Percentiles rank a stretch among this genome's conserved stretches.
These are phyloP conservation scores for Alethe diademata DNA, from an alignment of 2,113 vertebrate species.

Conservation along the genomic window DNA sequence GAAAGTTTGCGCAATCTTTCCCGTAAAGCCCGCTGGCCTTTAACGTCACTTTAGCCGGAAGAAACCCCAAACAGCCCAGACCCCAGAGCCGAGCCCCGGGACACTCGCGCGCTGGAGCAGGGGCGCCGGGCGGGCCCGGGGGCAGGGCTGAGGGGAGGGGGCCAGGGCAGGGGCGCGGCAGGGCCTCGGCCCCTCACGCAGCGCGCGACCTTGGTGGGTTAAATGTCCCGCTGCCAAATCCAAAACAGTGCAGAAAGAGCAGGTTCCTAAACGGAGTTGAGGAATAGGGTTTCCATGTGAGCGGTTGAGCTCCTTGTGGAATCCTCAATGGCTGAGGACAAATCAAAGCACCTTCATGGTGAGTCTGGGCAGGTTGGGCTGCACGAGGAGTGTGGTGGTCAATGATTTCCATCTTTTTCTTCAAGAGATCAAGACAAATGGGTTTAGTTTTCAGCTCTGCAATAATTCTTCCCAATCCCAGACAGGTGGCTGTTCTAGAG, in stretches of 20 bases:
- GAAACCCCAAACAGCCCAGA: too few relatives aligned
- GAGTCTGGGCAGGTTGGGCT: background rate
- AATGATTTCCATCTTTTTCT: background rate
- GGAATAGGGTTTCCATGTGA: background rate
- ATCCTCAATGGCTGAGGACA: rapidly evolving
- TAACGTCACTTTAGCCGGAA: too few relatives aligned
- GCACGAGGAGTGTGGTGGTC: rapidly evolving
- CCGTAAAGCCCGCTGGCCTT: background rate
- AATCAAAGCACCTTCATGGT: background rate
- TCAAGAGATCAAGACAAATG: background rate
- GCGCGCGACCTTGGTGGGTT: rapidly evolving
- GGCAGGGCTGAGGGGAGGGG: background rate
- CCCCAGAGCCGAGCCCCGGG: too few relatives aligned
- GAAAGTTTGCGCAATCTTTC: background rate
- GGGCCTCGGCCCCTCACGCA: background rate
- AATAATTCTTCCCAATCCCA: background rate
- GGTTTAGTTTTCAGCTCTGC: background rate
- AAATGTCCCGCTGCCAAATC: background rate
- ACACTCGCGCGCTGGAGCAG: too few relatives aligned
- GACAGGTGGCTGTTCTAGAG: background rate
- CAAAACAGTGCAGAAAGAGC: background rate
- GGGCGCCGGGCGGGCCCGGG: background rate
- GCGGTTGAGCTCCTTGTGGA: background rate
- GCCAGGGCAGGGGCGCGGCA: background rate
- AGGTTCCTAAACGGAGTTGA: background rate